phyloP scores from a whole-genome alignment of 2,113 vertebrate genomes.

The Choloepus hoffmanni region DNA sequence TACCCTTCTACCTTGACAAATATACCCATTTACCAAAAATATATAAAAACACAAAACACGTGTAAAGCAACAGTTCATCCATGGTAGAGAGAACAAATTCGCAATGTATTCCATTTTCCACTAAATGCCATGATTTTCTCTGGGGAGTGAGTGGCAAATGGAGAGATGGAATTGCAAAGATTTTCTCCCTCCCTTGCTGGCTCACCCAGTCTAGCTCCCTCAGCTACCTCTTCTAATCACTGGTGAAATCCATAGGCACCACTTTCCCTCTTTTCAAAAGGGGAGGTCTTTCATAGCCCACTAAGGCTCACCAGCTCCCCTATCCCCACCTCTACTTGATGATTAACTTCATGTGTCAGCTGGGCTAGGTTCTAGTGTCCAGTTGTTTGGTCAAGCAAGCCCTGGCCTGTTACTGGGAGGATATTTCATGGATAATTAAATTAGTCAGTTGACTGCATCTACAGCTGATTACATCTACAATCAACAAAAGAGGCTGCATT shows the following conservation, averaged over 20 bases:
- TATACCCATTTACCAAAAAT: neutral
- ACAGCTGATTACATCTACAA: no score
- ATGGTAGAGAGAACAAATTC: neutral
- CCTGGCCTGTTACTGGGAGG: no score
- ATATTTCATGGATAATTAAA: no score
- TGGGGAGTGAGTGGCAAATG: neutral
- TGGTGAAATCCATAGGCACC: neutral
- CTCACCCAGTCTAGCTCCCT: no score
- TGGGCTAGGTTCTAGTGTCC: no score
- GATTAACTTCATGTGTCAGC: no score
- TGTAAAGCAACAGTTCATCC: neutral
- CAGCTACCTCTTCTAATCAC: neutral
- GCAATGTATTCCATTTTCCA: neutral
- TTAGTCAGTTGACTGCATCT: no score
- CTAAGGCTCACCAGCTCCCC: neutral
- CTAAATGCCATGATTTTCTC: neutral
- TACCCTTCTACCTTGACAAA: neutral
- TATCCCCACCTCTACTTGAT: no score
- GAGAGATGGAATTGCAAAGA: no score
- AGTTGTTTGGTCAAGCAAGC: no score
- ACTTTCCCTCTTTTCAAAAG: neutral
- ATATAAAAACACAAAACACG: neutral
- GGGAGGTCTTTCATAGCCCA: neutral
- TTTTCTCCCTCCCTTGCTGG: neutral
- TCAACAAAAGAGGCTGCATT: no score